Conservation (phyloP, 1,140 invertebrate species). For the Ridgeia piscesae region DNA sequence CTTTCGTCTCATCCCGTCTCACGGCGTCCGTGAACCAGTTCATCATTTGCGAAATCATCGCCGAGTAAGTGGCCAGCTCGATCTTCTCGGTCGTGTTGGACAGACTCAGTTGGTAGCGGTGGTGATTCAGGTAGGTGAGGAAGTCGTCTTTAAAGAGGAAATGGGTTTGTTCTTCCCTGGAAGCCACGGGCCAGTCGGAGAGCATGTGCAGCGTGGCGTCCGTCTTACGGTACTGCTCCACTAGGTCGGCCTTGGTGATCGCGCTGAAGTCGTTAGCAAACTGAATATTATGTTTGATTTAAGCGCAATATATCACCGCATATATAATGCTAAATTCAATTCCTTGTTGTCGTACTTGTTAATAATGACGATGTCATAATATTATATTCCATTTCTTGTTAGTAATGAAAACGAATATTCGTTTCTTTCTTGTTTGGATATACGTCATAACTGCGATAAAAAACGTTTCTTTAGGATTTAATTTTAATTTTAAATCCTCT, state of each 20-base stretch:
- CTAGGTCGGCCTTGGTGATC: conserved; percentile 34
- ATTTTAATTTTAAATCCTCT: no score
- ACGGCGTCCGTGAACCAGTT: conserved; percentile 37
- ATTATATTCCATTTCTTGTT: no score
- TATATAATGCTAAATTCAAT: no score
- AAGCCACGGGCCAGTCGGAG: background rate
- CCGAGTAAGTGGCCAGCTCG: conserved; percentile 37
- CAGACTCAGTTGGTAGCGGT: conserved; percentile 14
- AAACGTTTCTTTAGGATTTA: no score
- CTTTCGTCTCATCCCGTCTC: conserved; percentile 35
- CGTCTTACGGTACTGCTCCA: conserved; percentile 30
- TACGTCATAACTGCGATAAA: no score
- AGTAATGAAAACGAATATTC: no score
- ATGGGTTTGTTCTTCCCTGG: background rate
- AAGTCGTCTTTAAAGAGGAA: background rate
- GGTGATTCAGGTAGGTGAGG: background rate
- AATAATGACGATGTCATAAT: no score
- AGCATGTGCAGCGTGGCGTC: background rate
- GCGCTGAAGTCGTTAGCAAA: conserved; percentile 34
- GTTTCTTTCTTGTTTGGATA: no score
- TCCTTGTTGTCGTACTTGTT: no score
- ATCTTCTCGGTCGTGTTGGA: conserved; percentile 31
- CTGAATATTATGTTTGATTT: no score
- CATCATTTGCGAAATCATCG: conserved; percentile 34
- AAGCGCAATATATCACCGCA: no score